Evolutionary conservation across 2,888 invertebrate genomes (phyloP), one percentile per base, ranked within the genome.

Genomic region (Scelioninae gen. 1): DNA sequence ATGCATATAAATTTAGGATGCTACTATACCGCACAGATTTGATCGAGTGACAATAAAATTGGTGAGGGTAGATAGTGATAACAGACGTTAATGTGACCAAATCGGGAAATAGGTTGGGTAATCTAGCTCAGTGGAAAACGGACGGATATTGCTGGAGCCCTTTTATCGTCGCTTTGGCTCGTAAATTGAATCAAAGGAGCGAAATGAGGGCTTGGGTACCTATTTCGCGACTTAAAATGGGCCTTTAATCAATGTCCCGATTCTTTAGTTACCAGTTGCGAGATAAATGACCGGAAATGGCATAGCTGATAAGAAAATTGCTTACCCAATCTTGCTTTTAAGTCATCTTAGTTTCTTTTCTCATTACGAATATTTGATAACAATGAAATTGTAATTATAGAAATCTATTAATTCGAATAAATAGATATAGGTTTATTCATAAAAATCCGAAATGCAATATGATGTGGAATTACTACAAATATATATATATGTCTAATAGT

Each of bases 271-370:
- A 90, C 89, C 88, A 88, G 88, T 88, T 88, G 86, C 87, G 89
- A 91, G 90, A 91, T 90, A 90, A 90, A 91, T 89, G 90, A 90
- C 90, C 90, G 90, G 90, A 91, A 91, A 91, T 90, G 89, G 90
- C 90, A 87, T 55, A 82, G 80, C 88, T 86, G 91, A 91, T 91
- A 91, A 91, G 90, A 90, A 90, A 91, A 91, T 90, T 89, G 90
- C 90, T 90, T 88, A 89, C 85, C 86, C 88, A 77, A 74, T 60
- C 49, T 78, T 34, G 58, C 72, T 69, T 55, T 58, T 16, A 63
- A 63, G 68, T 43, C 62, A 63, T 76, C 68, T 34, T 53, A 55
- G 68, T 53, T 68, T 55, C 76, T 68, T 77, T 62, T 38, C 32
- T 56, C 53, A 11, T 60, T 60, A 45, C 60, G 29, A 68, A 53